Conservation (phyloP, 1,140 invertebrate genomes). For the Tyrophagus putrescentiae region DNA sequence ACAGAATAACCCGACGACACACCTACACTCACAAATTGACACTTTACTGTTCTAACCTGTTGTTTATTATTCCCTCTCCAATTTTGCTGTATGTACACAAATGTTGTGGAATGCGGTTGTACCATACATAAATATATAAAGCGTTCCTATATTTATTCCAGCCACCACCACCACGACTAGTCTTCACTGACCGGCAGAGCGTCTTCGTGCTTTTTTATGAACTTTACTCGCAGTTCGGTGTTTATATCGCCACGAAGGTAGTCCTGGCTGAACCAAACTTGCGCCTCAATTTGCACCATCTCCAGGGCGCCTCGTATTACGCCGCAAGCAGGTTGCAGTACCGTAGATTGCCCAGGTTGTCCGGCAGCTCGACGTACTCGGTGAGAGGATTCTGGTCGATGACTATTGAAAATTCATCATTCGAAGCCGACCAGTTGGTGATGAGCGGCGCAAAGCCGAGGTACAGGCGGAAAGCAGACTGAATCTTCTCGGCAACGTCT, state of each 20-base stretch:
- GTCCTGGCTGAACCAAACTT: conserved; percentile 59
- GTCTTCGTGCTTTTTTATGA: conserved; percentile 87
- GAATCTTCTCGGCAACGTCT: conserved; percentile 93
- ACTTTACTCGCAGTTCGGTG: conserved; percentile 89
- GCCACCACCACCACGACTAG: no score
- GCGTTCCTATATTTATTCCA: no score
- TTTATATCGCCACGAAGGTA: conserved; percentile 83
- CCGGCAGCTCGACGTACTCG: conserved; percentile 97
- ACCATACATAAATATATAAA: no score
- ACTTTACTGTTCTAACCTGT: no score
- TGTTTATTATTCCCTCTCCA: no score
- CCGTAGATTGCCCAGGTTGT: conserved; percentile 62
- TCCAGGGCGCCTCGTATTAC: conserved; percentile 84
- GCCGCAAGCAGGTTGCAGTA: conserved; percentile 92
- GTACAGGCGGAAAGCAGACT: conserved; percentile 70
- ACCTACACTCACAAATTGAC: no score
- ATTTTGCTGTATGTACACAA: no score
- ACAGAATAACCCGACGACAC: no score
- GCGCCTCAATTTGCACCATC: conserved; percentile 71
- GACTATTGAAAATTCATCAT: conserved; percentile 90
- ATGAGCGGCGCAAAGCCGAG: conserved; percentile 76
- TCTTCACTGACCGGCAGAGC: conserved; percentile 95
- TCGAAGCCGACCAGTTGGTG: conserved; percentile 77
- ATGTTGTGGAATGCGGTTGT: no score
- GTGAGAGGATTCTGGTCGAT: conserved; percentile 88